Conservation (phyloP, 2,888 invertebrate species). For the Agrenia bidenticulata region DNA sequence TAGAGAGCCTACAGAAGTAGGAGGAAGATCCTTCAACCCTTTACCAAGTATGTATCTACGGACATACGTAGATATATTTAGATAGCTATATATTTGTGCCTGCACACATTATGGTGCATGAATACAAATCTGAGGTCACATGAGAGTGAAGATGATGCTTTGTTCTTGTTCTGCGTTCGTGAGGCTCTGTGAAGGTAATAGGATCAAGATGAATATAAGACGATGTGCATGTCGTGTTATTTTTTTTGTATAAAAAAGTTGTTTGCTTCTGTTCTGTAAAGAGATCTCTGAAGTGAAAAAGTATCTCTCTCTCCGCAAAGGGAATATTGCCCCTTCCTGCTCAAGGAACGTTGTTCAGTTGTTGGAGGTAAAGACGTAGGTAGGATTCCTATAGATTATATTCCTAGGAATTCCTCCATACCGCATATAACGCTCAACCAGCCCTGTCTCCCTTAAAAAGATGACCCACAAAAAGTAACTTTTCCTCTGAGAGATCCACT, state of each 20-base stretch:
- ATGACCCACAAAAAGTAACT: conserved; percentile 32
- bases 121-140: conserved; percentile 16
- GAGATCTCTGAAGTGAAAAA: conserved; percentile 19
- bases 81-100: no score
- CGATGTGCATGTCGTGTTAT: conserved; percentile 23
- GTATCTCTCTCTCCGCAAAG: conserved; percentile 10
- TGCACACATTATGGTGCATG: conserved; percentile 8
- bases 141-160: neutral
- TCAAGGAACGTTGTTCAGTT: neutral
- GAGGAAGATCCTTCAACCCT: no score
- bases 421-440: no score
- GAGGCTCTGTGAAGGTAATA: conserved; percentile 19
- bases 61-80: no score
- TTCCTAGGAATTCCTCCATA: neutral
- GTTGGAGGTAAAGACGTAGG: neutral
- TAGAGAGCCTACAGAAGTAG: no score
- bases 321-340: conserved; percentile 6
- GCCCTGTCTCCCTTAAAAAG: conserved; percentile 22
- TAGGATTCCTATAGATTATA: no score
- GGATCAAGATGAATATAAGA: conserved; percentile 29
- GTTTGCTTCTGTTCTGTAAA: conserved; percentile 21
- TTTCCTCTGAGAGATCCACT: conserved; percentile 13
- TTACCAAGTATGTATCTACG: no score
- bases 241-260: conserved; percentile 20
- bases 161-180: conserved; percentile 18